Evolutionary conservation across 2,888 invertebrate species (phyloP).

Genomic region (Acleris holmiana): DNA sequence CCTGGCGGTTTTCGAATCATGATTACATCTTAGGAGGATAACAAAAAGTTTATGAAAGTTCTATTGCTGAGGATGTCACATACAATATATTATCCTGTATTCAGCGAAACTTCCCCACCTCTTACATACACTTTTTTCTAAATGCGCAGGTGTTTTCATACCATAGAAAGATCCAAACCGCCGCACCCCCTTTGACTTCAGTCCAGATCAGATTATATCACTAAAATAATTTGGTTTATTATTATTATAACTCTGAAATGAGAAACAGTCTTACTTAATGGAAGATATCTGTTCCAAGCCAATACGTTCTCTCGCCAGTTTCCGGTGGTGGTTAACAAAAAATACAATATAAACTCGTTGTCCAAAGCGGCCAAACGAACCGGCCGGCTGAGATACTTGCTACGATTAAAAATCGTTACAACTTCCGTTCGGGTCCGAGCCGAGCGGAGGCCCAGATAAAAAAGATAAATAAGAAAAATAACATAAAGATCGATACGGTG

Average conservation of each 20-base stretch:
- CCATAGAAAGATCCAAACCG: too few relatives aligned
- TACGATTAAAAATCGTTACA: constrained; percentile 83
- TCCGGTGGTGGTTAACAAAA: constrained; percentile 83
- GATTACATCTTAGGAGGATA: too few relatives aligned
- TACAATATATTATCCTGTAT: too few relatives aligned
- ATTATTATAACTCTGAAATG: constrained; percentile 65
- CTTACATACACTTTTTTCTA: too few relatives aligned
- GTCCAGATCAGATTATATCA: constrained; percentile 23
- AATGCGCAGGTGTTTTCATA: too few relatives aligned
- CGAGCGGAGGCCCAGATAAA: constrained; percentile 76
- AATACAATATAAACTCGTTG: constrained; percentile 71
- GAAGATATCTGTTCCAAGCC: constrained; percentile 80
- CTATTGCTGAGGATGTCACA: too few relatives aligned
- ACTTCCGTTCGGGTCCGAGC: constrained; percentile 80
- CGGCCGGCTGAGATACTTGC: constrained; percentile 77
- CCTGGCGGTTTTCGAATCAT: too few relatives aligned
- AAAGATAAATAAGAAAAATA: constrained; percentile 82
- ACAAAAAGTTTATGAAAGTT: too few relatives aligned
- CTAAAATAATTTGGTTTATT: constrained; percentile 59
- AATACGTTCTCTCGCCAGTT: constrained; percentile 71
- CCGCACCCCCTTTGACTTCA: too few relatives aligned
- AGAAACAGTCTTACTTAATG: constrained; percentile 76
- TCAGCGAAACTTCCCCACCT: too few relatives aligned
- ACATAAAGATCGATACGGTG: constrained; percentile 81
- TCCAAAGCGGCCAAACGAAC: constrained; percentile 69